A percentile compares a stretch with the other conserved stretches of the same genome.
These are phyloP conservation scores for Dascyllus trimaculatus DNA, from an alignment of 2,113 vertebrate genomes.

Conservation along the genomic window DNA sequence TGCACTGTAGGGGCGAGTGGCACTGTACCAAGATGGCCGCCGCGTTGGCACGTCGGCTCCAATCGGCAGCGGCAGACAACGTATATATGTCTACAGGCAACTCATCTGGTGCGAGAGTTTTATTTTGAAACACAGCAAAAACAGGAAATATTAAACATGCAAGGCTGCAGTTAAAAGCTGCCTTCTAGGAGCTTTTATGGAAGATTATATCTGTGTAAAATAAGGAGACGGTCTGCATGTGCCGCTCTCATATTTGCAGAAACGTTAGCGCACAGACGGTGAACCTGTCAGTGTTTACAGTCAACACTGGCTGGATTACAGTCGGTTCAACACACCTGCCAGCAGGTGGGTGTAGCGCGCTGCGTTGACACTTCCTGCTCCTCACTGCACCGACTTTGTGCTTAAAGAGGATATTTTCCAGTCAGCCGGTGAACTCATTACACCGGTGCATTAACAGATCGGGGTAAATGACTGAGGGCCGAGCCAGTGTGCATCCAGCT, in stretches of 20 bases:
- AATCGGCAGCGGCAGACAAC: too few relatives aligned
- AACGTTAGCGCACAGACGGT: not conserved
- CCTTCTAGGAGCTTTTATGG: too few relatives aligned
- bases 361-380: not conserved
- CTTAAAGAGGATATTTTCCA: not conserved
- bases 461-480: not conserved
- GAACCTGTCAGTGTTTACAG: not conserved
- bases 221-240: not conserved
- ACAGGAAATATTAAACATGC: too few relatives aligned
- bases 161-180: too few relatives aligned
- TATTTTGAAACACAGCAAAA: too few relatives aligned
- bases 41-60: too few relatives aligned
- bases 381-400: not conserved
- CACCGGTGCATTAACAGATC: not conserved
- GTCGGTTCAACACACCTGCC: slow-evolving; percentile 5
- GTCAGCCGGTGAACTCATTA: slow-evolving; percentile 19
- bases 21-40: too few relatives aligned
- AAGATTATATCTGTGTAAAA: too few relatives aligned
- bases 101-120: too few relatives aligned
- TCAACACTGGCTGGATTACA: not conserved
- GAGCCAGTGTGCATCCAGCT: too few relatives aligned
- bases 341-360: slow-evolving; percentile 29
- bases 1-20: too few relatives aligned
- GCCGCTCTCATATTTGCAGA: not conserved
- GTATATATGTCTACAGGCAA: too few relatives aligned